Conservation (phyloP, 2,888 invertebrate genomes). For the Stegophylla sp. region DNA sequence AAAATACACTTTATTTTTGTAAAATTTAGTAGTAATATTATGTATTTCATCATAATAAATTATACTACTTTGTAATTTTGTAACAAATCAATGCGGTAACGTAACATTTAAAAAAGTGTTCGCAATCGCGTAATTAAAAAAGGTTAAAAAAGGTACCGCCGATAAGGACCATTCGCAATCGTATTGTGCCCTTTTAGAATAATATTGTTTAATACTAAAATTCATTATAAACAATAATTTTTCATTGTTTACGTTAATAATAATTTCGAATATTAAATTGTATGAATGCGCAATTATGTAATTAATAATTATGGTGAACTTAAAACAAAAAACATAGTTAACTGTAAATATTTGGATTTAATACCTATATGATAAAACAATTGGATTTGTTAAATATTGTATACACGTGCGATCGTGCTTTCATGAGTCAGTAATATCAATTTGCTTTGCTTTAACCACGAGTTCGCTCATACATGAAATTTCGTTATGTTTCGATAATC, state of each 20-base stretch:
- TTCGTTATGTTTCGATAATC: constrained; percentile 59
- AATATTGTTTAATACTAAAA: neutral
- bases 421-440: constrained; percentile 44
- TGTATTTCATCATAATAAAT: too few relatives aligned
- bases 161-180: too few relatives aligned
- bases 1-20: too few relatives aligned
- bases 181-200: too few relatives aligned
- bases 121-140: too few relatives aligned
- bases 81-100: too few relatives aligned
- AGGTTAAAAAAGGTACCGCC: too few relatives aligned
- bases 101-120: too few relatives aligned
- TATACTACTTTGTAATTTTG: too few relatives aligned
- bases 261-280: neutral
- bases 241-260: neutral
- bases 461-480: constrained; percentile 58
- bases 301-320: neutral
- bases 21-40: too few relatives aligned
- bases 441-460: constrained; percentile 54
- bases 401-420: constrained; percentile 3
- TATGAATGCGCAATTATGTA: too few relatives aligned
- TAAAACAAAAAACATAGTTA: neutral
- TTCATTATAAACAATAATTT: constrained; percentile 9
- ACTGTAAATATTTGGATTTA: neutral
- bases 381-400: constrained; percentile 19
- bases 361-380: neutral